phyloP scores from a whole-genome alignment of 2,113 vertebrate species.

The Dromiciops gliroides region DNA sequence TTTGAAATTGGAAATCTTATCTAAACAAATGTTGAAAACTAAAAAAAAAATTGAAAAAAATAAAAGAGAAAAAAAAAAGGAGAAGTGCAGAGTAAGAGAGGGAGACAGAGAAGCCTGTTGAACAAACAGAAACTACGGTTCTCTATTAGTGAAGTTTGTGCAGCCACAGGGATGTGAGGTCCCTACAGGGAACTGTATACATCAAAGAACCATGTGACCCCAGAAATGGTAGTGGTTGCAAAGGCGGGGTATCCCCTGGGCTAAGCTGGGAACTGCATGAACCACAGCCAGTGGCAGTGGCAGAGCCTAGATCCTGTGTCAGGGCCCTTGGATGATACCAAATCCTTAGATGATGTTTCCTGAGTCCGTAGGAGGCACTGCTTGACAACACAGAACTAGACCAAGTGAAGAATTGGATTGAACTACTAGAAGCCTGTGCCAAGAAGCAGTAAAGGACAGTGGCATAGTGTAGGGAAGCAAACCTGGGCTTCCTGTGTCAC shows the following conservation, averaged over 20 bases:
- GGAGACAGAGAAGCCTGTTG: neutral
- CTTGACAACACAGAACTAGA: neutral
- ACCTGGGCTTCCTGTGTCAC: neutral
- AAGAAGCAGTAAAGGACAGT: neutral
- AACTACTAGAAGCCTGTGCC: neutral
- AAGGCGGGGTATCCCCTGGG: neutral
- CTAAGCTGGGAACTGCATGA: neutral
- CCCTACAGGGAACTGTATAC: neutral
- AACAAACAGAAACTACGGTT: neutral
- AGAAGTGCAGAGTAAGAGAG: neutral
- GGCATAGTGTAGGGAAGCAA: neutral
- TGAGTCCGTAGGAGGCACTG: neutral
- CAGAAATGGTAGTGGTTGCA: neutral
- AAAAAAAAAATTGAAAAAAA: too few species aligned
- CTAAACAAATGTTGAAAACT: too few species aligned
- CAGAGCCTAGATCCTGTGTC: neutral
- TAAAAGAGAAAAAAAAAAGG: too few species aligned
- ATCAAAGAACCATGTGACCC: neutral
- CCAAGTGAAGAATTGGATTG: neutral
- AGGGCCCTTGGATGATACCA: neutral
- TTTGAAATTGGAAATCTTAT: too few species aligned
- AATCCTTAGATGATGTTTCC: neutral
- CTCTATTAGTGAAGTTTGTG: neutral
- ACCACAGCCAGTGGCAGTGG: neutral
- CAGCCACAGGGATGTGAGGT: neutral